phyloP scores from a whole-genome alignment of 2,113 vertebrate species.

The Heterotis niloticus region DNA sequence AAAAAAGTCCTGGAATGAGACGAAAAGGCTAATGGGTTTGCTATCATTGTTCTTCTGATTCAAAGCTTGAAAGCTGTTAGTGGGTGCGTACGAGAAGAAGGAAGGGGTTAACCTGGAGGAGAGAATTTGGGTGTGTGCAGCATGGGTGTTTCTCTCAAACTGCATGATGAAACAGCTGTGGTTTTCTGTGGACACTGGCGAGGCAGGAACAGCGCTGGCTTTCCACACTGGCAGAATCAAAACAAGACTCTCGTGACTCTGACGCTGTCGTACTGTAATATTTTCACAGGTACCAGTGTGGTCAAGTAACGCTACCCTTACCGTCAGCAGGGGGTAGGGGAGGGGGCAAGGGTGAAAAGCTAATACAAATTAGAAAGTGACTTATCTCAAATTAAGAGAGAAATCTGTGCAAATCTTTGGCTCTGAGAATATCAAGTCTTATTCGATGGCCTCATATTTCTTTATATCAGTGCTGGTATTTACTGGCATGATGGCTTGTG shows the following conservation, averaged over 20 bases:
- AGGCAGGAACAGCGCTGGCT: neutral
- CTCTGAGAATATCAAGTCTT: too few species aligned
- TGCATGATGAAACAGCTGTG: constrained; percentile 8
- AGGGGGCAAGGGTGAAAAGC: too few species aligned
- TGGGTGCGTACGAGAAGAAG: too few species aligned
- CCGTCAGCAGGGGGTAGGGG: too few species aligned
- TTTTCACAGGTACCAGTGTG: too few species aligned
- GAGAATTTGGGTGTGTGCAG: neutral
- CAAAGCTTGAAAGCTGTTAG: neutral
- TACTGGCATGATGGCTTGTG: too few species aligned
- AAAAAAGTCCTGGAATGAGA: neutral
- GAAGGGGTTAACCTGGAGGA: neutral
- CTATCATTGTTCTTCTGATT: neutral
- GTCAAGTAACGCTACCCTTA: neutral
- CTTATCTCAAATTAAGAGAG: too few species aligned
- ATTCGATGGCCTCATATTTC: too few species aligned
- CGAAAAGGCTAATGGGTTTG: neutral
- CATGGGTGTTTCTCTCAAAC: neutral
- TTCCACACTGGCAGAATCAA: neutral
- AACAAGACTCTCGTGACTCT: neutral
- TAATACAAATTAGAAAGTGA: too few species aligned
- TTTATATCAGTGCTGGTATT: too few species aligned
- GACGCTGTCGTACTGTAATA: too few species aligned
- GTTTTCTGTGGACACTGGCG: neutral
- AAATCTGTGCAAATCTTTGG: too few species aligned